Evolutionary conservation across 2,797 vertebrate species (phyloP).

Genomic region (Allobates femoralis): DNA sequence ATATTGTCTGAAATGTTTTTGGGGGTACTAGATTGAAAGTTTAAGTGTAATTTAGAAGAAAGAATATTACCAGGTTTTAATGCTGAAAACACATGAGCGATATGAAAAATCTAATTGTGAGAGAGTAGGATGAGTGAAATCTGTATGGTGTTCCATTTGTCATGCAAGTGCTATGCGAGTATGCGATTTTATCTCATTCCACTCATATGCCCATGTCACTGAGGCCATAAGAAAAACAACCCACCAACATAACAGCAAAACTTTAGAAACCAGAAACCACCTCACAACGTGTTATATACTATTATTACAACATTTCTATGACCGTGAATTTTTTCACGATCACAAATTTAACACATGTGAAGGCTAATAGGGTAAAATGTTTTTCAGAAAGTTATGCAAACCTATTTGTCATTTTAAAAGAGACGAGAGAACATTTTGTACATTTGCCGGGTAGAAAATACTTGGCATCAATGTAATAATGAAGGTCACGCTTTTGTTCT

Average conservation of each 20-base stretch:
- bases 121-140: no score
- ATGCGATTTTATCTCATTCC: no score
- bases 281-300: neutral
- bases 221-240: neutral
- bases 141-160: no score
- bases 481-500: conserved; percentile 36
- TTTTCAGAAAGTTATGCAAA: conserved; percentile 8
- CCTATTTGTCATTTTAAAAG: conserved; percentile 27
- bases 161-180: no score
- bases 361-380: conserved; percentile 1
- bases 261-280: neutral
- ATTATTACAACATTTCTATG: neutral
- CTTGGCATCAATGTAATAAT: conserved; percentile 25
- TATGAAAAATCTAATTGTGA: no score
- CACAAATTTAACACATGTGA: neutral
- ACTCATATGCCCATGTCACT: no score
- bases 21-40: no score
- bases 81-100: no score
- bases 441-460: conserved; percentile 7
- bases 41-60: no score
- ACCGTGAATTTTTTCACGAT: neutral
- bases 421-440: conserved; percentile 33
- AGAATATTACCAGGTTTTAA: no score
- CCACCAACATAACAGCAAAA: neutral
- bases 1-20: no score